Conservation (phyloP, 2,113 vertebrate genomes). For the Pterocles burchelli region DNA sequence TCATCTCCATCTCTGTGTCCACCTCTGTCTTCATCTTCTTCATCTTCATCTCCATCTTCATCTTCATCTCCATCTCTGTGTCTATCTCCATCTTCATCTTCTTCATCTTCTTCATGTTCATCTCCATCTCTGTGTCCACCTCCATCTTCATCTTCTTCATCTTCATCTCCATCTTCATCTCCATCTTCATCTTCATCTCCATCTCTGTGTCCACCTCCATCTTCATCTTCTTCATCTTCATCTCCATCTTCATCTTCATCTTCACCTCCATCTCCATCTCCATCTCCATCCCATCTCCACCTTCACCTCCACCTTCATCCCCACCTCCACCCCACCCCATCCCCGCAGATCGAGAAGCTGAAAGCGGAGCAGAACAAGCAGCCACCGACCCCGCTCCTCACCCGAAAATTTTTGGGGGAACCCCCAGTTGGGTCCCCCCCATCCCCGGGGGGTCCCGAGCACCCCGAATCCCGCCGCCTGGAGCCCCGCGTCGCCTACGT, state of each 20-base stretch:
- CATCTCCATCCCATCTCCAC: background rate
- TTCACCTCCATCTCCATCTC: background rate
- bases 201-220: background rate
- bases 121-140: no score
- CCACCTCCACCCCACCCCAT: no score
- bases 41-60: no score
- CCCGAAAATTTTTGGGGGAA: conserved; percentile 90
- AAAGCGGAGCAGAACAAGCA: conserved; percentile 89
- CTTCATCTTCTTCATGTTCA: no score
- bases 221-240: background rate
- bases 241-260: no score
- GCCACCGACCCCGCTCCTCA: conserved; percentile 87
- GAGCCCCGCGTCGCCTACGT: conserved; percentile 80
- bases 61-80: no score
- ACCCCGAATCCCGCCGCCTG: conserved; percentile 63
- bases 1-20: no score
- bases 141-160: no score
- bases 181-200: no score
- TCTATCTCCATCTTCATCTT: no score
- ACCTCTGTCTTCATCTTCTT: no score
- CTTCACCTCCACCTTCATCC: background rate
- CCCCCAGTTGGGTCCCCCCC: conserved; percentile 80
- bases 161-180: no score
- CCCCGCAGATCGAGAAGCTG: conserved; percentile 87
- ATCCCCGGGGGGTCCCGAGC: conserved; percentile 80